Evolutionary conservation across 2,113 vertebrate species (phyloP).

Genomic region (Albula glossodonta): DNA sequence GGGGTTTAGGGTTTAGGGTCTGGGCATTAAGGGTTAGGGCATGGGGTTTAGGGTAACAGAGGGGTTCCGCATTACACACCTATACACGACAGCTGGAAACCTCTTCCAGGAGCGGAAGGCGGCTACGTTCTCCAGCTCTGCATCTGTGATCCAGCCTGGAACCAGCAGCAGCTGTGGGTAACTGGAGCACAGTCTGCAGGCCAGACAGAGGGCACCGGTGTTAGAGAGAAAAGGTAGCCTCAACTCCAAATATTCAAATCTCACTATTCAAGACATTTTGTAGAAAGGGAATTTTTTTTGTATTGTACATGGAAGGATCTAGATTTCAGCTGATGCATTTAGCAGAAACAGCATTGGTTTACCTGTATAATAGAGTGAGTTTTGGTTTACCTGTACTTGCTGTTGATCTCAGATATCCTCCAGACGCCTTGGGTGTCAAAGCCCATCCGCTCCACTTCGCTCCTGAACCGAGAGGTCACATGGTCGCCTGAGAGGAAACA

Average conservation of each 20-base stretch:
- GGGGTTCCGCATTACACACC: conserved; percentile 62
- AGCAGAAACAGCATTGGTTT: neutral
- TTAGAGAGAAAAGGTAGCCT: neutral
- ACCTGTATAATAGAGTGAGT: too few species aligned
- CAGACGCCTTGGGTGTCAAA: conserved; percentile 97
- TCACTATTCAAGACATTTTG: too few species aligned
- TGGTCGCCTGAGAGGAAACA: conserved; percentile 77
- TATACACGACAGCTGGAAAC: conserved; percentile 94
- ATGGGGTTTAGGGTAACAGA: too few species aligned
- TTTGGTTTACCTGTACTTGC: conserved; percentile 84
- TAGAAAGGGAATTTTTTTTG: too few species aligned
- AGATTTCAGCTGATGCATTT: too few species aligned
- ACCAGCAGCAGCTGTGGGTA: conserved; percentile 96
- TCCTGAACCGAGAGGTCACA: conserved; percentile 91
- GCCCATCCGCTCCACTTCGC: conserved; percentile 95
- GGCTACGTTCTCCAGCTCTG: conserved; percentile 93
- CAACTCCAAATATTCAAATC: too few species aligned
- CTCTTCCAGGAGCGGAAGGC: conserved; percentile 97
- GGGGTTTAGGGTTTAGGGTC: too few species aligned
- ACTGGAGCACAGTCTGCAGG: conserved; percentile 87
- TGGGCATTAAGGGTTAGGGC: too few species aligned
- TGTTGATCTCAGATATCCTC: conserved; percentile 97
- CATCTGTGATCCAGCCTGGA: conserved; percentile 94
- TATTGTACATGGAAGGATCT: too few species aligned
- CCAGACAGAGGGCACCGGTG: neutral